Conservation (phyloP, 2,113 vertebrate species). For the Romanogobio albipinnatus region DNA sequence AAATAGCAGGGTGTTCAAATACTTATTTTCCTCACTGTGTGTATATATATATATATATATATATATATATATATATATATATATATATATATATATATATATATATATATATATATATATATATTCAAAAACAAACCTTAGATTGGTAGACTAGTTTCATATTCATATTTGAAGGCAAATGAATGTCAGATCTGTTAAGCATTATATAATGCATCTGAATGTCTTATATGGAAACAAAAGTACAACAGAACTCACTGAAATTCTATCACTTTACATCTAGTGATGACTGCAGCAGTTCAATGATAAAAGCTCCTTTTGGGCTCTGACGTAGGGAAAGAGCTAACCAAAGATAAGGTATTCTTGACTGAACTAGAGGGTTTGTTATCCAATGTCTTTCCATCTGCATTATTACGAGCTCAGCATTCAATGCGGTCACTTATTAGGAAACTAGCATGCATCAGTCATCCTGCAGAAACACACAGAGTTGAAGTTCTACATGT, state of each 20-base stretch:
- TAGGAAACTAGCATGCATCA: constrained; percentile 68
- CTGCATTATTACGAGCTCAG: constrained; percentile 76
- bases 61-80: no score
- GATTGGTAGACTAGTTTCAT: not conserved
- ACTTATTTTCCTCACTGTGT: no score
- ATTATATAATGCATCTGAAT: not conserved
- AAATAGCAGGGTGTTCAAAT: no score
- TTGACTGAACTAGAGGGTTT: not conserved
- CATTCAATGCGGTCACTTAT: constrained; percentile 75
- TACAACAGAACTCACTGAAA: not conserved
- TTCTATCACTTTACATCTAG: not conserved
- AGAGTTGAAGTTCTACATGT: constrained; percentile 68
- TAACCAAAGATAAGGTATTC: not conserved
- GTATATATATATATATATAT: no score
- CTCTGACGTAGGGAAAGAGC: not conserved
- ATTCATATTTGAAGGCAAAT: not conserved
- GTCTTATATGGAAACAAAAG: not conserved
- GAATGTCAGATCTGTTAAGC: not conserved
- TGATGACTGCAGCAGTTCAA: constrained; percentile 17
- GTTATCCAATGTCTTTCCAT: constrained; percentile 53
- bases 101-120: no score
- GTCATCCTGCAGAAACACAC: constrained; percentile 72
- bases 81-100: no score
- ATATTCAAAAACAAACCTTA: no score
- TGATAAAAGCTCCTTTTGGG: not conserved